phyloP scores from a whole-genome alignment of 2,797 vertebrate genomes.

The Sebastiscus tertius region DNA sequence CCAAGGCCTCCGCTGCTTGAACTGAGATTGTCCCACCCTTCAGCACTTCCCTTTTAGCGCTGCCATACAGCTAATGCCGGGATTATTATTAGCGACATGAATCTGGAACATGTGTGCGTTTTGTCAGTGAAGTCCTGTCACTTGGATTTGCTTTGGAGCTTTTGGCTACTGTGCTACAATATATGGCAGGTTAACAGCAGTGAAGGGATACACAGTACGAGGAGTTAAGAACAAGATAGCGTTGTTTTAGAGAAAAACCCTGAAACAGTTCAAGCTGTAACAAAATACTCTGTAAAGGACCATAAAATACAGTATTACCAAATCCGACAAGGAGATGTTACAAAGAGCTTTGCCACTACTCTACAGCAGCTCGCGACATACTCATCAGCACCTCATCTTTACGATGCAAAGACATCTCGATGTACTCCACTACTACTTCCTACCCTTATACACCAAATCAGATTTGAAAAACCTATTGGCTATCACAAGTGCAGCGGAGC shows the following conservation, averaged over 20 bases:
- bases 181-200: neutral
- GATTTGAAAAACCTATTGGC: slow-evolving; percentile 60
- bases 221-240: neutral
- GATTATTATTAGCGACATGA: slow-evolving; percentile 60
- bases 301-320: neutral
- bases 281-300: neutral
- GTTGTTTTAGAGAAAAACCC: neutral
- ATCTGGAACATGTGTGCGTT: slow-evolving; percentile 42
- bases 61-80: slow-evolving; percentile 38
- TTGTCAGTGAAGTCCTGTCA: slow-evolving; percentile 35
- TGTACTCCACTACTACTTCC: slow-evolving; percentile 20
- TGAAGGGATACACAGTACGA: neutral
- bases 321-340: neutral
- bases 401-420: slow-evolving; percentile 18
- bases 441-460: slow-evolving; percentile 38
- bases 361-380: neutral
- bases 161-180: slow-evolving; percentile 15
- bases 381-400: slow-evolving; percentile 24
- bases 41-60: slow-evolving; percentile 69
- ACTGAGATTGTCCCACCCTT: slow-evolving; percentile 65
- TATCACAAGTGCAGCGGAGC: slow-evolving; percentile 58
- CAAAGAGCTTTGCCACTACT: neutral
- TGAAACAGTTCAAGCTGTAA: neutral
- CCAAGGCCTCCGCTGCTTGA: slow-evolving; percentile 63
- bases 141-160: slow-evolving; percentile 13